These are phyloP conservation scores for Liopterus haemorrhoidalis DNA, from an alignment of 2,888 invertebrate species.

Conservation along the genomic window DNA sequence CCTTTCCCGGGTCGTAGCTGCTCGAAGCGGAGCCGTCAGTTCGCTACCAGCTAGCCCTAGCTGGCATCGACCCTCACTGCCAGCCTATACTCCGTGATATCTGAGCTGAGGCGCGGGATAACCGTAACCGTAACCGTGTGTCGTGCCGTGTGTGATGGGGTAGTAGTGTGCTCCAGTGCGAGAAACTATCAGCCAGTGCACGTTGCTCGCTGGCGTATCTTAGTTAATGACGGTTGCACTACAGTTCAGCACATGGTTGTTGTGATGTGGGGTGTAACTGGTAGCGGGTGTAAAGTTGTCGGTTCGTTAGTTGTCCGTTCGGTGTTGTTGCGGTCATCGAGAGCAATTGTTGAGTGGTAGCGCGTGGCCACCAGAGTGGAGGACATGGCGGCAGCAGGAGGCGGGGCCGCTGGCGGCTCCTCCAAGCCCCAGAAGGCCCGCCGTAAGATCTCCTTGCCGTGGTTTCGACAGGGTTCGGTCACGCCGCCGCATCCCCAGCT, in stretches of 20 bases:
- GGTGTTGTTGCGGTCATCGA: constrained; percentile 37
- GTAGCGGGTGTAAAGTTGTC: constrained; percentile 18
- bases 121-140: constrained; percentile 4
- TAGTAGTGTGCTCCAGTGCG: constrained; percentile 11
- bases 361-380: constrained; percentile 29
- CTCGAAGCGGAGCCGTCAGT: no score
- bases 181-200: constrained; percentile 13
- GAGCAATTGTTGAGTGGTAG: constrained; percentile 23
- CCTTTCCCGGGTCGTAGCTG: constrained; percentile 46
- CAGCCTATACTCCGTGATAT: constrained; percentile 21
- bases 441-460: constrained; percentile 82
- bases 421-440: constrained; percentile 62
- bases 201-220: constrained; percentile 10
- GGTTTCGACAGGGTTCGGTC: constrained; percentile 80
- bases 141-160: constrained; percentile 1
- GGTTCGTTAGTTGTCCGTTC: constrained; percentile 51
- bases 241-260: background rate
- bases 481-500: constrained; percentile 67
- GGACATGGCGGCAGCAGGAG: constrained; percentile 35
- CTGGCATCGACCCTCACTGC: constrained; percentile 35
- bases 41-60: no score
- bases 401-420: constrained; percentile 37
- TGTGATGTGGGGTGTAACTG: constrained; percentile 6
- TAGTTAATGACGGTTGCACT: constrained; percentile 10
- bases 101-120: constrained; percentile 4